Percentiles rank a stretch among this genome's conserved stretches.
These are phyloP conservation scores for Amyelois transitella DNA, from an alignment of 1,140 invertebrate genomes.

Conservation along the genomic window DNA sequence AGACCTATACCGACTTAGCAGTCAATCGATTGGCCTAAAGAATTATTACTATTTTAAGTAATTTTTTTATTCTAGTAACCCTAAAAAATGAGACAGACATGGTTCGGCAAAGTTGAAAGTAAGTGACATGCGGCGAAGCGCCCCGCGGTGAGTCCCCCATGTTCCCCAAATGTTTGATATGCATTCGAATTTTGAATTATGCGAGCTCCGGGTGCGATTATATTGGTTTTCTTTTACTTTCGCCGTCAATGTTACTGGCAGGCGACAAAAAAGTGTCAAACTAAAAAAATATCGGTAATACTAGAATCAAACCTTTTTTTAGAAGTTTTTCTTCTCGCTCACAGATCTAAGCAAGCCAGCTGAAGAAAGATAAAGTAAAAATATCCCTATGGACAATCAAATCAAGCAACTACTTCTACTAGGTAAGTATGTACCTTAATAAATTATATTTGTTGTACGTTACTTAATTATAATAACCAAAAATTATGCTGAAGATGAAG, in stretches of 20 bases:
- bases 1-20: too few species aligned
- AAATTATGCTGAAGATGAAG: too few species aligned
- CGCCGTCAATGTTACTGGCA: not conserved
- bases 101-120: conserved; percentile 42
- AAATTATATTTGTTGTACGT: too few species aligned
- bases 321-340: not conserved
- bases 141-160: conserved; percentile 42
- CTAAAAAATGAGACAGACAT: conserved; percentile 4
- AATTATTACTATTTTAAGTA: not conserved
- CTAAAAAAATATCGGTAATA: too few species aligned
- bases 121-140: conserved; percentile 35
- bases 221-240: not conserved
- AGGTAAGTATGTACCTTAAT: too few species aligned
- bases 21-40: too few species aligned
- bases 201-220: conserved; percentile 1
- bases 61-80: not conserved
- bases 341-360: too few species aligned
- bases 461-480: too few species aligned
- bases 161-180: conserved; percentile 37
- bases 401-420: too few species aligned
- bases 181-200: conserved; percentile 26
- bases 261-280: not conserved
- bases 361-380: too few species aligned
- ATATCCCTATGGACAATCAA: too few species aligned
- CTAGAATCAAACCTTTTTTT: too few species aligned